phyloP scores from a whole-genome alignment of 2,797 vertebrate genomes.

The Hydrolagus colliei region DNA sequence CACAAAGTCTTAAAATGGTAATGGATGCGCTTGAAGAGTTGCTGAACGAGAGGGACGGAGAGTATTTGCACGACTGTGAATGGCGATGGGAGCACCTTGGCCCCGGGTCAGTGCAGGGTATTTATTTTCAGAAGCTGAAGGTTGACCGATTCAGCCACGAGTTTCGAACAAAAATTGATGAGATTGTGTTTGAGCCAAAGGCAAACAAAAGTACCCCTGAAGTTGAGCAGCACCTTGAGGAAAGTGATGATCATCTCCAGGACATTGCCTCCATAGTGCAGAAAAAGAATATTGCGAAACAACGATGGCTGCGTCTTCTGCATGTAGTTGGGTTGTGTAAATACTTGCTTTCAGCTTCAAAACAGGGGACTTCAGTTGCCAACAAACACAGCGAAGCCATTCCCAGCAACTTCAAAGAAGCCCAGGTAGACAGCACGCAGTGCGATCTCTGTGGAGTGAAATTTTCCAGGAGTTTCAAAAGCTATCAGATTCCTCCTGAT shows the following conservation, averaged over 20 bases:
- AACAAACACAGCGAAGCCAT: background rate
- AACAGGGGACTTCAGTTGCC: background rate
- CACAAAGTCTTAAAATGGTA: conserved; percentile 40
- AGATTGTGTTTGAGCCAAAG: background rate
- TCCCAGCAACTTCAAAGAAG: conserved; percentile 54
- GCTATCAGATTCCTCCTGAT: conserved; percentile 43
- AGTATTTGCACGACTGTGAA: conserved; percentile 56
- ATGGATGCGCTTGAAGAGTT: conserved; percentile 51
- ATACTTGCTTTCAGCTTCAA: conserved; percentile 27
- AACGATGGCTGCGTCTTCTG: conserved; percentile 44
- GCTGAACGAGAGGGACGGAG: conserved; percentile 51
- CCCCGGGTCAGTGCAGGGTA: conserved; percentile 48
- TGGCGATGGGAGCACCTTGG: conserved; percentile 56
- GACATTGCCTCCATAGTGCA: conserved; percentile 52
- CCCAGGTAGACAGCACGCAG: conserved; percentile 61
- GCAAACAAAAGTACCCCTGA: conserved; percentile 38
- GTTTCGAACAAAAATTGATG: background rate
- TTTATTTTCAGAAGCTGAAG: conserved; percentile 50
- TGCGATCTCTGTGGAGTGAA: conserved; percentile 65
- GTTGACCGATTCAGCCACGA: conserved; percentile 45
- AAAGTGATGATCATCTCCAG: conserved; percentile 51
- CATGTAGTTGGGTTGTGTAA: conserved; percentile 44
- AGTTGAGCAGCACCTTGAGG: conserved; percentile 47
- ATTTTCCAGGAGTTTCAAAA: conserved; percentile 47
- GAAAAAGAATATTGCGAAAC: conserved; percentile 49